A percentile compares a stretch with the other conserved stretches of the same genome.
phyloP scores from a whole-genome alignment of 2,113 vertebrate species.

The Mustela lutreola region DNA sequence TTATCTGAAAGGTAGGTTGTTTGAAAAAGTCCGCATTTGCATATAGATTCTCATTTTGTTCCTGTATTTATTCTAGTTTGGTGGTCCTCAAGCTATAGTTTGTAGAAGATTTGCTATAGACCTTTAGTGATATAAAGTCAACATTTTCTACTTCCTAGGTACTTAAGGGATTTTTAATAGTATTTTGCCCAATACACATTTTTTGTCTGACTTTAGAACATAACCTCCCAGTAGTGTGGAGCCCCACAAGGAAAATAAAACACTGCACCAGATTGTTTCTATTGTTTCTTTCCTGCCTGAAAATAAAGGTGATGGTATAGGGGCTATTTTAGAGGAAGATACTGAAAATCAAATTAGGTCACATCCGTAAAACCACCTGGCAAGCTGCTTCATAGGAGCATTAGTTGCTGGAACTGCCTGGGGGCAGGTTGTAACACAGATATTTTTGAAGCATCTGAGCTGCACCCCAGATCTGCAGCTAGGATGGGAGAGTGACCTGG shows the following conservation, averaged over 20 bases:
- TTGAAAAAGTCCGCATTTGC: not conserved
- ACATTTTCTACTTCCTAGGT: not conserved
- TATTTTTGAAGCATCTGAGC: not conserved
- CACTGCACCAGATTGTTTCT: not conserved
- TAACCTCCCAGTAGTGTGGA: not conserved
- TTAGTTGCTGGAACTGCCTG: not conserved
- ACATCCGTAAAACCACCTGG: not conserved
- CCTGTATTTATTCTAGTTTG: not conserved
- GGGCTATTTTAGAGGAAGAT: conserved; percentile 33
- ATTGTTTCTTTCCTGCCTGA: not conserved
- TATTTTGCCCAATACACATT: not conserved
- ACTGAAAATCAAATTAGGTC: conserved; percentile 22
- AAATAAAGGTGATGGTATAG: conserved; percentile 13
- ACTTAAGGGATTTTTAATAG: conserved; percentile 32
- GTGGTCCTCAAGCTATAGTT: not conserved
- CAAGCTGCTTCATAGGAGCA: not conserved
- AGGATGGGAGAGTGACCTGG: not conserved
- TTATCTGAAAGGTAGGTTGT: not conserved
- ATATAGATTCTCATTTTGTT: not conserved
- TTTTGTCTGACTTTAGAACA: not conserved
- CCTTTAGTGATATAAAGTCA: not conserved
- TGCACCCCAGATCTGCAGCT: not conserved
- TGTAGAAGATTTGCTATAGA: not conserved
- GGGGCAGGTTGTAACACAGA: not conserved
- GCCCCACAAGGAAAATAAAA: not conserved